Evolutionary conservation across 2,888 invertebrate species (phyloP).

Genomic region (Tinea trinotella): DNA sequence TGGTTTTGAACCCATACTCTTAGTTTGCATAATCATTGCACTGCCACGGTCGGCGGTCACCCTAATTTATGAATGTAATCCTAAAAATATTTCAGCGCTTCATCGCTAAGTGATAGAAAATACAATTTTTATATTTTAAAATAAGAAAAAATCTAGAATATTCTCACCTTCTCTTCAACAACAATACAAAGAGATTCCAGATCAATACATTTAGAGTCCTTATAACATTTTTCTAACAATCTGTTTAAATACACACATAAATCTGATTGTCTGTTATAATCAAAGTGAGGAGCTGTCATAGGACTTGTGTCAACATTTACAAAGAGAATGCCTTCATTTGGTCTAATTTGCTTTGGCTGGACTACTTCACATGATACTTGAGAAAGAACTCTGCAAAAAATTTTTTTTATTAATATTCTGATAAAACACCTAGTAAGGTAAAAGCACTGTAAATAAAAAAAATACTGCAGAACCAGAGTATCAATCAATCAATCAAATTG

Average conservation of each 20-base stretch:
- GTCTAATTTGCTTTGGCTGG: conserved; percentile 86
- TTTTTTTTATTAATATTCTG: background rate
- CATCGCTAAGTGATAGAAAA: background rate
- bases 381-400: conserved; percentile 78
- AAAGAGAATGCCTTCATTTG: conserved; percentile 89
- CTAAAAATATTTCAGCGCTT: background rate
- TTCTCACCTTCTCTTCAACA: conserved; percentile 86
- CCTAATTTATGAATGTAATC: background rate
- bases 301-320: conserved; percentile 91
- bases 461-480: too few species aligned
- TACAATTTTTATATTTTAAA: too few species aligned
- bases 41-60: too few species aligned
- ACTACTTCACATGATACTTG: conserved; percentile 92
- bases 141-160: too few species aligned
- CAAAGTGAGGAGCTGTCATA: conserved; percentile 89
- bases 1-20: too few species aligned
- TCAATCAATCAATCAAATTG: too few species aligned
- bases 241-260: conserved; percentile 82
- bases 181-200: conserved; percentile 95
- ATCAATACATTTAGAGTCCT: conserved; percentile 93
- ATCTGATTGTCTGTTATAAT: conserved; percentile 82
- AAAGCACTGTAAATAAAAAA: too few species aligned
- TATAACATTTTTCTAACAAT: conserved; percentile 88
- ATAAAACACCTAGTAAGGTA: background rate
- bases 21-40: too few species aligned